Conservation (phyloP, 1,140 invertebrate genomes). For the Elymnias hypermnestra region DNA sequence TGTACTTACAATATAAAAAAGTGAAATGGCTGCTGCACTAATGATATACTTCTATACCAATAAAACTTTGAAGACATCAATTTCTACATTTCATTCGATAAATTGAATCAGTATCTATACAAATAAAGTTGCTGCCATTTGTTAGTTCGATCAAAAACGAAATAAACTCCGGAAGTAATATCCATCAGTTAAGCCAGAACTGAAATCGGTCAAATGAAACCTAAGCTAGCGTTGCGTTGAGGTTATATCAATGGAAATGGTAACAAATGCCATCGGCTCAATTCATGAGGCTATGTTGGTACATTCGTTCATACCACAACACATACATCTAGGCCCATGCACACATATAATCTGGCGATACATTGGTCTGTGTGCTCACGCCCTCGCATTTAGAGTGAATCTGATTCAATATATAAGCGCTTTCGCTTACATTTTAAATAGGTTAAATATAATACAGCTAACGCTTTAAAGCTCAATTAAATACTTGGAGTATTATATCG, state of each 20-base stretch:
- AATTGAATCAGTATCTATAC: too few relatives aligned
- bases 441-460: not conserved
- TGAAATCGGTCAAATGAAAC: slow-evolving; percentile 12
- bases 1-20: too few relatives aligned
- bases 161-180: slow-evolving; percentile 4
- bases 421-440: not conserved
- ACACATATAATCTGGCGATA: slow-evolving; percentile 64
- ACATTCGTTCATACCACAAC: slow-evolving; percentile 35
- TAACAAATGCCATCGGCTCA: slow-evolving; percentile 30
- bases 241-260: slow-evolving; percentile 29
- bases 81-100: too few relatives aligned
- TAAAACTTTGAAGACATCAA: too few relatives aligned
- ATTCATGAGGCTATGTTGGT: slow-evolving; percentile 32
- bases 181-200: slow-evolving; percentile 5
- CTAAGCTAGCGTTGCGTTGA: slow-evolving; percentile 14
- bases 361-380: slow-evolving; percentile 57
- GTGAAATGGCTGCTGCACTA: too few relatives aligned
- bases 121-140: too few relatives aligned
- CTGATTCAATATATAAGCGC: slow-evolving; percentile 22
- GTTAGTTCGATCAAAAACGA: not conserved
- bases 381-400: slow-evolving; percentile 44
- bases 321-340: slow-evolving; percentile 43
- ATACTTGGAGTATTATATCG: too few relatives aligned
- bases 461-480: not conserved
- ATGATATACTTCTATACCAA: too few relatives aligned